These are phyloP conservation scores for Glossophaga mutica DNA, from an alignment of 2,797 vertebrate species.

Conservation along the genomic window DNA sequence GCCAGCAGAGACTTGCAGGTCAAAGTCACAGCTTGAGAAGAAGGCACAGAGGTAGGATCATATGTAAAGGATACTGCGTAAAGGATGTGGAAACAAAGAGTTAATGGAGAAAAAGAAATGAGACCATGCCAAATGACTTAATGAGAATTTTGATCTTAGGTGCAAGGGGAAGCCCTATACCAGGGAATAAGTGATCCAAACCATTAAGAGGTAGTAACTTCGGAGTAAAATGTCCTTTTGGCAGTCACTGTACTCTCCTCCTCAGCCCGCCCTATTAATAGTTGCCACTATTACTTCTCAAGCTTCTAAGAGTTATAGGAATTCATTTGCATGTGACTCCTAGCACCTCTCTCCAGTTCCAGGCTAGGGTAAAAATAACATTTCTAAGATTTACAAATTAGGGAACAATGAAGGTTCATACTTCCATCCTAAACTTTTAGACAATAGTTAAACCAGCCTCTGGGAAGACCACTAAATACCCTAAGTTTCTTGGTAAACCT, in stretches of 20 bases:
- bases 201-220: not conserved
- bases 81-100: not conserved
- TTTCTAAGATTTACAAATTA: slow-evolving; percentile 8
- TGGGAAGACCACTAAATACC: not conserved
- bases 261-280: not conserved
- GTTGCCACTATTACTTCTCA: not conserved
- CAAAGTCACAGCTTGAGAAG: not conserved
- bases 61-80: not conserved
- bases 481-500: not conserved
- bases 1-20: not conserved
- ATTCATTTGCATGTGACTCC: not conserved
- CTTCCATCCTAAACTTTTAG: not conserved
- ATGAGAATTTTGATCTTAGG: not conserved
- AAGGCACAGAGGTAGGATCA: not conserved
- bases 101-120: not conserved
- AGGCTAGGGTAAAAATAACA: not conserved
- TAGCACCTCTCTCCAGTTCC: not conserved
- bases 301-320: not conserved
- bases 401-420: not conserved
- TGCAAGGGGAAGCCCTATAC: not conserved
- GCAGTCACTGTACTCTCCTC: not conserved
- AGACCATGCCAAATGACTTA: not conserved
- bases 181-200: not conserved
- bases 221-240: not conserved
- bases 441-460: not conserved